Evolutionary conservation across 2,888 invertebrate genomes (phyloP), one percentile per base, ranked within the genome.

Genomic region (Laothoe populi): DNA sequence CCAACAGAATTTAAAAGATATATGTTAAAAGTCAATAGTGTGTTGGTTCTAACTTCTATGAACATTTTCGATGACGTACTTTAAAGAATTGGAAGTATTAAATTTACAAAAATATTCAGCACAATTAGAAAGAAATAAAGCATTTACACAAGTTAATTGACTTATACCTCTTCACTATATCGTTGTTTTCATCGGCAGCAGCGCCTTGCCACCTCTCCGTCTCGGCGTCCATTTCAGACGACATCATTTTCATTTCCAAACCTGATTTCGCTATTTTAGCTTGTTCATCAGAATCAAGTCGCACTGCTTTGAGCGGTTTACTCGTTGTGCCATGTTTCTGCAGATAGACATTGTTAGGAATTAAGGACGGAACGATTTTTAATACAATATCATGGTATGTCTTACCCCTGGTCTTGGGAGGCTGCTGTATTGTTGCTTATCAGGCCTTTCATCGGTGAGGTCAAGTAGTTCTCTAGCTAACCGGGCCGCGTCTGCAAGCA

Each of bases 251-350:
- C 98, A 99, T 98, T 91, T 99, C 99, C 69, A 99, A 90, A 35
- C 99, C 99, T 60, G 98, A 96, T 90, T 99, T 99, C 4, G 99
- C 98, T 77, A 99, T 98, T 92, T 98, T 98, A 57, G 98, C 98
- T 93, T 99, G 98, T 82, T 99, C 99, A 91, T 99, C 98, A 59
- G 97, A 96, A 91, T 98, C 98, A 75, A 98, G 88, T 79, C 97
- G 95, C 49, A 96, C 97, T 59, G 99, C 97, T 91, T 98, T 98
- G 70, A 98, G 85, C 48, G 98, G 97, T 90, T 99, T 98, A 78
- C 97, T 96, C 58, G 98, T 98, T 63, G 98, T 97, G 69, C 99
- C 99, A 87, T 99, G 98, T 96, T 99, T 99, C 99, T 99, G 88
- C 46, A 1, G 2, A 26, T 57, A 57, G 19, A 46, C 11, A 24